Conservation (phyloP, 2,113 vertebrate genomes). For the Aviceda subcristata region DNA sequence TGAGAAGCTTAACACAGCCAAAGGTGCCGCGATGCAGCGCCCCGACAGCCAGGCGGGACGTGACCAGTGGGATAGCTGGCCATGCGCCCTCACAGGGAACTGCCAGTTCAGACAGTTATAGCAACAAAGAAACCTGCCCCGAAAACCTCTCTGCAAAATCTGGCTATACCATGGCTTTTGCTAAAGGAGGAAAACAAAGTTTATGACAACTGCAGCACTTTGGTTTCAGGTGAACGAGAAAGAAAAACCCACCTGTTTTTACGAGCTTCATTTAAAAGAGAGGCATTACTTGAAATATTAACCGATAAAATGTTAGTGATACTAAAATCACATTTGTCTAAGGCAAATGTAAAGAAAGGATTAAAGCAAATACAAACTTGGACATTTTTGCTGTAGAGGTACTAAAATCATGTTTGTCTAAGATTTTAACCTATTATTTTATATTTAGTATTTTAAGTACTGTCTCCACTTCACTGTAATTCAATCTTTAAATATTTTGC, state of each 20-base stretch:
- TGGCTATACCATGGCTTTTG: background rate
- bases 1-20: background rate
- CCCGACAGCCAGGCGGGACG: background rate
- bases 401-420: background rate
- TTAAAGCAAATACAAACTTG: background rate
- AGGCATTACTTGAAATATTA: background rate
- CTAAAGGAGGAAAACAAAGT: background rate
- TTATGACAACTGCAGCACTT: background rate
- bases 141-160: background rate
- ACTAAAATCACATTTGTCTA: background rate
- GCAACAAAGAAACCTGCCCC: background rate
- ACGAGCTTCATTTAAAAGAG: background rate
- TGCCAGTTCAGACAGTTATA: background rate
- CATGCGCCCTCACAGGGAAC: background rate
- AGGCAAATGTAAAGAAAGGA: background rate
- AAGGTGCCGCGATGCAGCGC: background rate
- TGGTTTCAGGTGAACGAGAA: background rate
- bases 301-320: background rate
- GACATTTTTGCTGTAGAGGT: background rate
- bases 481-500: background rate
- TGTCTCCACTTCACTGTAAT: background rate
- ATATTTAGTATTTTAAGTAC: background rate
- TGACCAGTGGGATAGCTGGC: accelerated
- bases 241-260: background rate
- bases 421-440: background rate